These are phyloP conservation scores for Phyto melanocephala DNA, from an alignment of 2,888 invertebrate genomes.

Conservation along the genomic window DNA sequence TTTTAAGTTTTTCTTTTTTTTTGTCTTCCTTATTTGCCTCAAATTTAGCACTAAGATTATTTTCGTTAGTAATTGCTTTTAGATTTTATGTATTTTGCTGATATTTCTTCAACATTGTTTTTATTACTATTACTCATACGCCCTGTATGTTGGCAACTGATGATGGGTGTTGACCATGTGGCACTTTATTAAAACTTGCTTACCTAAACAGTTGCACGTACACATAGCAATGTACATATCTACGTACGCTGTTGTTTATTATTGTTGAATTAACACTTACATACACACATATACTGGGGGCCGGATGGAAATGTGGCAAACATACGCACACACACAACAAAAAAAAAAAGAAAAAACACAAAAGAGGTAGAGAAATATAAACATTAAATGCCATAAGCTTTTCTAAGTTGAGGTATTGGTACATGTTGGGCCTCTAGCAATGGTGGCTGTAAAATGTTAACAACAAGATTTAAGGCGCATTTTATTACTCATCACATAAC, in stretches of 20 bases:
- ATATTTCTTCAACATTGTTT: background rate
- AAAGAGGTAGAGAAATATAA: conserved; percentile 20
- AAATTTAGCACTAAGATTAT: background rate
- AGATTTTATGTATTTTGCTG: conserved; percentile 34
- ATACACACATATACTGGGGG: too few species aligned
- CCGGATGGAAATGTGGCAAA: background rate
- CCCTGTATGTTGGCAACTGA: background rate
- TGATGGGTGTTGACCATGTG: conserved; percentile 7
- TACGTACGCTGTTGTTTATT: conserved; percentile 18
- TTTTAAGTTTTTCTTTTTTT: background rate
- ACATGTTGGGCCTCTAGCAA: background rate
- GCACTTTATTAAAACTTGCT: conserved; percentile 49
- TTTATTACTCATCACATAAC: conserved; percentile 34
- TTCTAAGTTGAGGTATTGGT: conserved; percentile 37
- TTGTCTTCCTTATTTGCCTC: too few species aligned
- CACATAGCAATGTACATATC: background rate
- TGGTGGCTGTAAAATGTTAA: conserved; percentile 54
- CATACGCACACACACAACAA: too few species aligned
- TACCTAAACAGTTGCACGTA: conserved; percentile 29
- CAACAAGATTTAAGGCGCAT: conserved; percentile 55
- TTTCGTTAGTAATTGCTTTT: conserved; percentile 52
- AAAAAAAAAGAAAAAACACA: background rate
- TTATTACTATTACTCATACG: conserved; percentile 21
- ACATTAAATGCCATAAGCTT: conserved; percentile 53
- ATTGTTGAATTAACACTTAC: conserved; percentile 48